Conservation (phyloP, 53 echinoderm and acorn worm species). For the Patiria pectinifera region DNA sequence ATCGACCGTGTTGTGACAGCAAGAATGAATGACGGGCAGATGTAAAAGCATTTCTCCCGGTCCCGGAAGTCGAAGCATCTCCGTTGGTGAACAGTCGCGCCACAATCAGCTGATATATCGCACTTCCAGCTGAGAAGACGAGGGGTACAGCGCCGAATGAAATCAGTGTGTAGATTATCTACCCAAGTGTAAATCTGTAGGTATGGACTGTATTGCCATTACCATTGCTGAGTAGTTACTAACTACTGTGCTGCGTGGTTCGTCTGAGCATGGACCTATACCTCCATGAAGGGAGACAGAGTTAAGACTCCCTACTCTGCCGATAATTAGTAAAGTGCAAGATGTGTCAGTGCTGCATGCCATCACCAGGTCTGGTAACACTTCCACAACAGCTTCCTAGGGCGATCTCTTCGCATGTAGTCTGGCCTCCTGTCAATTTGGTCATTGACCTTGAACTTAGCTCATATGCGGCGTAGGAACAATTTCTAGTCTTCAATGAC, state of each 20-base stretch:
- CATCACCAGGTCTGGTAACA: background rate
- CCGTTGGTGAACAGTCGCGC: background rate
- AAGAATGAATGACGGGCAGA: background rate
- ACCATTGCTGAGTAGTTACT: background rate
- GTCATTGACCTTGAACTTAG: background rate
- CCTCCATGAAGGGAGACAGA: background rate
- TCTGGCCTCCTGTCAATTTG: background rate
- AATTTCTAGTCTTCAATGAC: background rate
- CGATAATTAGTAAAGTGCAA: conserved; percentile 8
- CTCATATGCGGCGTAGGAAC: background rate
- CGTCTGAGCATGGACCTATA: background rate
- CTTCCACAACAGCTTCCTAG: background rate
- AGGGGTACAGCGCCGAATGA: background rate
- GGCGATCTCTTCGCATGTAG: background rate
- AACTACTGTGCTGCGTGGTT: background rate
- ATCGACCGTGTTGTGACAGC: background rate
- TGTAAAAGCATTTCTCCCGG: background rate
- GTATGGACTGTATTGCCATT: background rate
- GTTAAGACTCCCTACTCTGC: conserved; percentile 21
- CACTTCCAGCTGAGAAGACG: background rate
- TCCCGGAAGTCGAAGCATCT: background rate
- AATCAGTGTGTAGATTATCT: background rate
- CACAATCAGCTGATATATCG: background rate
- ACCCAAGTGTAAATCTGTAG: background rate
- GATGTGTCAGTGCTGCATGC: background rate